These are phyloP conservation scores for Junonia oenone DNA, from an alignment of 2,888 invertebrate genomes.

Conservation along the genomic window DNA sequence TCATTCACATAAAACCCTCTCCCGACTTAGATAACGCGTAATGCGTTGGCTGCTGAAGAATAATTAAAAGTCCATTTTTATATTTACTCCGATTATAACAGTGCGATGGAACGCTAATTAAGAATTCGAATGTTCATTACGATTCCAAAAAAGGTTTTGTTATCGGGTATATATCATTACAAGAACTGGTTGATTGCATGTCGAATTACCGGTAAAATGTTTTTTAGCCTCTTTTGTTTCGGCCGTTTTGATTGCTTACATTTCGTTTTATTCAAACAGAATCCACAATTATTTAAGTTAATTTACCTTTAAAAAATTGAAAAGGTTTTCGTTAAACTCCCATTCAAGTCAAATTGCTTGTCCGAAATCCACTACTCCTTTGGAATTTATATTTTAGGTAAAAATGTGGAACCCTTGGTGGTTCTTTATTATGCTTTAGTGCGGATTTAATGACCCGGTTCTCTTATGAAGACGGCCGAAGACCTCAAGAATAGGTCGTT, in stretches of 20 bases:
- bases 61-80: slow-evolving; percentile 70
- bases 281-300: slow-evolving; percentile 1
- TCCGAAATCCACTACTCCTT: background rate
- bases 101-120: slow-evolving; percentile 55
- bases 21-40: slow-evolving; percentile 63
- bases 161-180: slow-evolving; percentile 27
- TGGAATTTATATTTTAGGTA: slow-evolving; percentile 16
- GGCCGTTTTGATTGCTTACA: slow-evolving; percentile 15
- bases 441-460: slow-evolving; percentile 19
- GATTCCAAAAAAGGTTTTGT: slow-evolving; percentile 24
- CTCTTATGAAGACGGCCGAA: slow-evolving; percentile 17
- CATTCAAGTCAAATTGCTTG: slow-evolving; percentile 1
- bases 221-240: slow-evolving; percentile 20
- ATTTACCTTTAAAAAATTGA: slow-evolving; percentile 1
- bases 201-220: slow-evolving; percentile 24
- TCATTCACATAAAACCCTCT: slow-evolving; percentile 59
- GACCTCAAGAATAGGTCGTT: slow-evolving; percentile 25
- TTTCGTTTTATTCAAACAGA: slow-evolving; percentile 17
- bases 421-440: slow-evolving; percentile 14
- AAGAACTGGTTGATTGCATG: slow-evolving; percentile 26
- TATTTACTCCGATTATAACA: slow-evolving; percentile 45
- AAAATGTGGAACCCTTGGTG: slow-evolving; percentile 7
- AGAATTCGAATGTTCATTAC: slow-evolving; percentile 38
- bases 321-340: background rate
- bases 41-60: slow-evolving; percentile 65